Evolutionary conservation across 2,113 vertebrate genomes (phyloP), one percentile per base, ranked within the genome.

Genomic region (Gallinago jamesoni): DNA sequence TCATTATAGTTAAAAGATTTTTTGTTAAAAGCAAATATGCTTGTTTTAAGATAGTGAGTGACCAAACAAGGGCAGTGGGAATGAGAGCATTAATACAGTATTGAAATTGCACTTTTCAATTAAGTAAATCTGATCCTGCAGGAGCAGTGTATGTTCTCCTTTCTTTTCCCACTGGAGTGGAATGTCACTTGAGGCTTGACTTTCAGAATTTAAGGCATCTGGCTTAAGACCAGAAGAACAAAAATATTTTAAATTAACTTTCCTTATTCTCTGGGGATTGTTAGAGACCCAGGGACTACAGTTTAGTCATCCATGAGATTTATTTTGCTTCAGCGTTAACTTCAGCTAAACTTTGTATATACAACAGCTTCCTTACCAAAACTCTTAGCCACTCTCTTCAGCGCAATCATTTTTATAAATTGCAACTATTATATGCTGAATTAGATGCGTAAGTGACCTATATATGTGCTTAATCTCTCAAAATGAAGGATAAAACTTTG

Each of bases 201-300:
- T 97, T 95, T 83, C 89, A 97, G 95, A 98, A 98, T 97, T 97
- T 95, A 97, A 97, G 83, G 85, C 95, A 97, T 97, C 91, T 98
- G 97, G 97, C 94, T 89, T 76, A 89, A 60, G 81, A 95, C 94
- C 97, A 97, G 91, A 92, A 93, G 89, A 97, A 97, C 85, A 97
- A 96, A 98, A 98, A 96, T 97, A 97, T 90, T 96, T 97, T 89
- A 97, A 97, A 97, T 96, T 92, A 95, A 93, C 95, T 97, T 96
- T 94, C 75, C 94, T 92, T 88, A 96, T 87, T 87, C 97, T 93
- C 97, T 93, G 75, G 97, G 93, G 97, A 96, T 74, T 87, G 93
- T 59, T 89, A 87, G 68, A 97, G 88, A 95, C 62, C 52, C 87
- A 85, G 70, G 77, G 91, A 87, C 92, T 86, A 88, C 43, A 86